Percentiles rank a stretch among this genome's conserved stretches.
Conservation (phyloP, 2,113 vertebrate genomes). For the Tyto alba region DNA sequence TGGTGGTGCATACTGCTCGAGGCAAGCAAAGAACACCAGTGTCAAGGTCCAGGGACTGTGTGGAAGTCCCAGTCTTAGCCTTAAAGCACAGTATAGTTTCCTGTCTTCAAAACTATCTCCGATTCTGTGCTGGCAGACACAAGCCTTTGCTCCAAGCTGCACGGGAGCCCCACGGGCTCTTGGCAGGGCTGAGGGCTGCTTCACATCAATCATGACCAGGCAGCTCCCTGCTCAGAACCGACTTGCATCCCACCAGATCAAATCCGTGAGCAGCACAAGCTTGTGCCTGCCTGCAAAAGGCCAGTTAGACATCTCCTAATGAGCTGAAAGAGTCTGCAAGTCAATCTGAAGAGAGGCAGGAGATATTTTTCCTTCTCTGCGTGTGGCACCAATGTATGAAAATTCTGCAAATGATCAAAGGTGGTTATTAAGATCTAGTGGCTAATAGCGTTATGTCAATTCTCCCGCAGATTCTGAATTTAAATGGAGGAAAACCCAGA, state of each 20-base stretch:
- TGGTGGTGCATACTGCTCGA: not conserved
- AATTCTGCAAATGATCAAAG: not conserved
- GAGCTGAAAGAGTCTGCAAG: not conserved
- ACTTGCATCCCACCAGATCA: not conserved
- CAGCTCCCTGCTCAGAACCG: not conserved
- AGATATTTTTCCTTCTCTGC: not conserved
- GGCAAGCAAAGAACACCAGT: not conserved
- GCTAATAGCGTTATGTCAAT: not conserved
- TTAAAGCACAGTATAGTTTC: not conserved
- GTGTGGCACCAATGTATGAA: not conserved
- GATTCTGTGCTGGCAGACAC: not conserved
- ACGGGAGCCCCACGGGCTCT: not conserved
- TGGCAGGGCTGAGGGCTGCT: not conserved
- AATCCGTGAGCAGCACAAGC: not conserved
- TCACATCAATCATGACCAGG: not conserved
- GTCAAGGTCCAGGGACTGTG: not conserved
- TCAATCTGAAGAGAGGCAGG: not conserved
- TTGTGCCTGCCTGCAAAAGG: not conserved
- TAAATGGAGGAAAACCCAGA: not conserved
- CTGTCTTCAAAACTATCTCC: not conserved
- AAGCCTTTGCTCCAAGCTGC: not conserved
- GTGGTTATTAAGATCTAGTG: not conserved
- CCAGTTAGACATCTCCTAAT: not conserved
- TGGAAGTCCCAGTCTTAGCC: not conserved
- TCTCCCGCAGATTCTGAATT: not conserved